Base-by-base conservation (phyloP, 1,140 invertebrate species). In the Xylocopa sonorina region DNA sequence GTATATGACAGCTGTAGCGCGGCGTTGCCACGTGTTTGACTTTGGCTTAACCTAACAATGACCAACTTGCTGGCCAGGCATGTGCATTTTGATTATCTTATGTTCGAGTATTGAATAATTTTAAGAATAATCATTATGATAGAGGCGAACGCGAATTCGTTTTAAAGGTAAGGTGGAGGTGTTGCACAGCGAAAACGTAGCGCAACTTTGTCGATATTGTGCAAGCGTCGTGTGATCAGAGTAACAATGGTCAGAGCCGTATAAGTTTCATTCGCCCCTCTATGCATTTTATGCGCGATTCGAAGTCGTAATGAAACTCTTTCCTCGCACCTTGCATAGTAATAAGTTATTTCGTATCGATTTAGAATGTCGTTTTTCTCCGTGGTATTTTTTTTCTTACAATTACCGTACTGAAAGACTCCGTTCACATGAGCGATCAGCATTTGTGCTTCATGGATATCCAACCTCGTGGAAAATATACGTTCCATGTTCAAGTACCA, bases 391-490 rank as follows among this genome's bases (percentile, higher is more conserved):
- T 34, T 38, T 57, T 71, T 18, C 6, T 21, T 41, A 10, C 29
- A 27, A n/a, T 21, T 24, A 5, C 1, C 18, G 24, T 14, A 60
- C 50, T 7, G 55, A 51, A 53, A 43, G 4, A 29, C 12, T 9
- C 16, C n/a, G 16, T 27, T 34, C 21, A 60, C 41, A 24, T 12
- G 50, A 76, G 63, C 57, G 73, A 68, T 63, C 73, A 64, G 38
- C 3, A n/a, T 67, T 76, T 16, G 73, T 16, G 62, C 34, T 67
- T 76, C 48, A 78, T 24, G 74, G 55, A 16, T 82, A 84, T 76
- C 71, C 80, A 82, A 57, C 81, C 79, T 85, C 57, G 53, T 78
- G 57, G 79, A 73, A 81, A 85, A 86, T 75, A 74, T 74, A 71
- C 80, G 72, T 55, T 73, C 69, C 29, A 68, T 43, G 75, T 73